phyloP scores from a whole-genome alignment of 2,797 vertebrate genomes.

The Sebastes elongatus region DNA sequence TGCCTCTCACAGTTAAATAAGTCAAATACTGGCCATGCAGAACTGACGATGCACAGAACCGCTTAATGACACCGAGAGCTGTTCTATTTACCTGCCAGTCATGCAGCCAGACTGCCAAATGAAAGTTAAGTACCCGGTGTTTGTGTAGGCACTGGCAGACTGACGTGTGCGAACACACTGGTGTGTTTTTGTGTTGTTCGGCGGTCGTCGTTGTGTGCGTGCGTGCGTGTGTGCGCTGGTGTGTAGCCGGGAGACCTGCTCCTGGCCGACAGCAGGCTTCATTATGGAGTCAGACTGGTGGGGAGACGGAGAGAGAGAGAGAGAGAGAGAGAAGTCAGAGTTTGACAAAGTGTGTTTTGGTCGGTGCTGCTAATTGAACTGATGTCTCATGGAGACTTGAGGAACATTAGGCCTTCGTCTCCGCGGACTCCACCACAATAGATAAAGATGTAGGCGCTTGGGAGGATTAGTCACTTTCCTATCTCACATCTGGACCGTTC shows the following conservation, averaged over 20 bases:
- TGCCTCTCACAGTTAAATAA: constrained; percentile 41
- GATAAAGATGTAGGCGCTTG: constrained; percentile 57
- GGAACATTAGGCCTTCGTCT: constrained; percentile 59
- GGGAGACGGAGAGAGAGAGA: constrained; percentile 13
- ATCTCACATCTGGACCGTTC: constrained; percentile 39
- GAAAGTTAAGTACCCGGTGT: constrained; percentile 56
- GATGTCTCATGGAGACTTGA: constrained; percentile 72
- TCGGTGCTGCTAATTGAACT: constrained; percentile 73
- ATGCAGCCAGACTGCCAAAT: constrained; percentile 45
- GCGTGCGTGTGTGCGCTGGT: constrained; percentile 2
- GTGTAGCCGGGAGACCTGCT: constrained; percentile 53
- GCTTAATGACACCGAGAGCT: constrained; percentile 61
- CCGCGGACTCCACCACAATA: constrained; percentile 40
- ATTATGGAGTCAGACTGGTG: constrained; percentile 51
- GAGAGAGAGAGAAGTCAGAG: constrained; percentile 16
- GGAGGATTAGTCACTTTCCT: constrained; percentile 50
- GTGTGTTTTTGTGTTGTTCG: constrained; percentile 33
- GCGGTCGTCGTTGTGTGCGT: background rate
- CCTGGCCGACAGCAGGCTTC: constrained; percentile 60
- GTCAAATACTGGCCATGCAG: constrained; percentile 49
- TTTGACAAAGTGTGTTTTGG: constrained; percentile 72
- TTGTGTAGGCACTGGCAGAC: constrained; percentile 30
- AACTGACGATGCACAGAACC: constrained; percentile 35
- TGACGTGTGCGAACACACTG: constrained; percentile 26
- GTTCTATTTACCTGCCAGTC: constrained; percentile 61